Percentiles rank a stretch among this genome's conserved stretches.
phyloP scores from a whole-genome alignment of 1,140 invertebrate species.

The Trissolcus basalis region DNA sequence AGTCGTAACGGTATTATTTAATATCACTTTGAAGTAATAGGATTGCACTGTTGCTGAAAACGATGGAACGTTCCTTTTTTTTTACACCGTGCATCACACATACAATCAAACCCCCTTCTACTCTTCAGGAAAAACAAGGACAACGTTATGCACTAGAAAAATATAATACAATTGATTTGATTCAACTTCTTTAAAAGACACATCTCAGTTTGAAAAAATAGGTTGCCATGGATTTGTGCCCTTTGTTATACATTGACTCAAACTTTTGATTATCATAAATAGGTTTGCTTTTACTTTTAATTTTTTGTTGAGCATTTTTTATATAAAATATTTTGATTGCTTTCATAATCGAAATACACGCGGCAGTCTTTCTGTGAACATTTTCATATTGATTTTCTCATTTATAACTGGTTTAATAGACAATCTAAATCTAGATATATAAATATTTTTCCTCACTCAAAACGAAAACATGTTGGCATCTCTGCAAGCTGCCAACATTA shows the following conservation, averaged over 20 bases:
- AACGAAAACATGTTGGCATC: too few species aligned
- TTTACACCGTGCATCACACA: slow-evolving; percentile 28
- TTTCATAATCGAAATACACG: not conserved
- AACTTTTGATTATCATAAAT: not conserved
- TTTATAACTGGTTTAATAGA: too few species aligned
- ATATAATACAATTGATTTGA: too few species aligned
- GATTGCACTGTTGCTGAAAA: slow-evolving; percentile 42
- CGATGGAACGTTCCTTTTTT: slow-evolving; percentile 15
- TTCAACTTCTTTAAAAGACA: too few species aligned
- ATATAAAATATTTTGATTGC: not conserved
- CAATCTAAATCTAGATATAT: too few species aligned
- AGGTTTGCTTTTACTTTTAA: not conserved
- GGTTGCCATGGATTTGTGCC: too few species aligned
- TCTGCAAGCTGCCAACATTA: too few species aligned
- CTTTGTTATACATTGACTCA: too few species aligned
- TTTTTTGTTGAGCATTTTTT: not conserved
- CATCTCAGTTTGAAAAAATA: too few species aligned
- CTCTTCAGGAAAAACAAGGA: slow-evolving; percentile 9
- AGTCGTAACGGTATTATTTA: slow-evolving; percentile 29
- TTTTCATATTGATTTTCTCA: too few species aligned
- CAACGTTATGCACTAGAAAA: slow-evolving; percentile 6
- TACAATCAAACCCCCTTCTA: slow-evolving; percentile 12
- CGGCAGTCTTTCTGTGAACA: too few species aligned
- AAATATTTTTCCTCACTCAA: too few species aligned
- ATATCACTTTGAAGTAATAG: slow-evolving; percentile 42